phyloP scores from a whole-genome alignment of 2,113 vertebrate species.

The Proterorhinus semilunaris region DNA sequence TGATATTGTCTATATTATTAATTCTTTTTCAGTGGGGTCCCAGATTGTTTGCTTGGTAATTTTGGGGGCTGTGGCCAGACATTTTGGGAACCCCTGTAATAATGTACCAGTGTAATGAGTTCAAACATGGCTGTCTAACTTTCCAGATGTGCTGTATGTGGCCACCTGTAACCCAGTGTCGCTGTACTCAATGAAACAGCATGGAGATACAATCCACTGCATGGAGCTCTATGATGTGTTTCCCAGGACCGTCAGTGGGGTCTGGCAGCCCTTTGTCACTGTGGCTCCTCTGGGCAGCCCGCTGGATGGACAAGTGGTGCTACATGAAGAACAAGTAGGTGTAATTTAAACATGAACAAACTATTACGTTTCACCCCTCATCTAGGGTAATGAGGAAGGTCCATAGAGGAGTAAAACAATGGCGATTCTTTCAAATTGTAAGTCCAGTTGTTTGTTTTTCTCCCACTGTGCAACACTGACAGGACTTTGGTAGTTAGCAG shows the following conservation, averaged over 20 bases:
- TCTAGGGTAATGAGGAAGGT: no score
- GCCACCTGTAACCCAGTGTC: conserved; percentile 89
- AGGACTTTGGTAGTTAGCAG: conserved; percentile 18
- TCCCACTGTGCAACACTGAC: not conserved
- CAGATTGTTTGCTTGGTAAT: no score
- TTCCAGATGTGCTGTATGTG: conserved; percentile 80
- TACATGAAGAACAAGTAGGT: conserved; percentile 93
- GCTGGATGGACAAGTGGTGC: conserved; percentile 87
- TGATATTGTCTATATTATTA: no score
- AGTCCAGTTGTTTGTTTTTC: not conserved
- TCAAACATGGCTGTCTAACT: not conserved
- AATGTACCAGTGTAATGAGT: not conserved
- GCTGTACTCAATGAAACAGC: conserved; percentile 83
- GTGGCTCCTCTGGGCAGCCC: conserved; percentile 85
- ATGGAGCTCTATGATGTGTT: conserved; percentile 91
- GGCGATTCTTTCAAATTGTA: no score
- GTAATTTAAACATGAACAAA: not conserved
- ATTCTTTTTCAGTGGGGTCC: no score
- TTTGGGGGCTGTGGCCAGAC: no score
- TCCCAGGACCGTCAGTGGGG: conserved; percentile 81
- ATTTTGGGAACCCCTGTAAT: no score
- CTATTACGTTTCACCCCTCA: no score
- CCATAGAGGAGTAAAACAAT: no score
- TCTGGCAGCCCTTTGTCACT: conserved; percentile 91
- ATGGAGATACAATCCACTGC: conserved; percentile 74